Conservation (phyloP, 2,888 invertebrate genomes). For the Drosophila austrosaltans region DNA sequence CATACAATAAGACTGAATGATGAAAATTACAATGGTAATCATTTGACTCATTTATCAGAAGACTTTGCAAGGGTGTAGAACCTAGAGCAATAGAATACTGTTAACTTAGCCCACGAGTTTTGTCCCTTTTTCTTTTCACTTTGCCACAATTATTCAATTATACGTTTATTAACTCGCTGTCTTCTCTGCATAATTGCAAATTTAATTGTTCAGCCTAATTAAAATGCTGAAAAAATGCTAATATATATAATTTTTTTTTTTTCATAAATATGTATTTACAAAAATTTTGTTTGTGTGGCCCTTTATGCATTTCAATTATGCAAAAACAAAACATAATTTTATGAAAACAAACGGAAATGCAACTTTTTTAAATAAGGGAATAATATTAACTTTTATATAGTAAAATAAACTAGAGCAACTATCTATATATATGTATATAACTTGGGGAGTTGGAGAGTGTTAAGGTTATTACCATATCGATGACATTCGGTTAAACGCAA, state of each 20-base stretch:
- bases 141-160: constrained; percentile 42
- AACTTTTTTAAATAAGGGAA: not conserved
- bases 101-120: not conserved
- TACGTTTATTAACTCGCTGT: constrained; percentile 35
- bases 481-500: no score
- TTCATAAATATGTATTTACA: constrained; percentile 15
- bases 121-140: not conserved
- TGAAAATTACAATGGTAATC: no score
- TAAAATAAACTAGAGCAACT: no score
- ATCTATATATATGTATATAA: no score
- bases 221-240: constrained; percentile 37
- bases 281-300: constrained; percentile 27
- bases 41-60: no score
- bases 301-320: constrained; percentile 32
- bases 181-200: constrained; percentile 14
- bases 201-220: constrained; percentile 46
- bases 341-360: constrained; percentile 6
- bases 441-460: no score
- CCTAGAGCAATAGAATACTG: no score
- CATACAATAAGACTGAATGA: no score
- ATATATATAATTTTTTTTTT: not conserved
- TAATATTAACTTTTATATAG: no score
- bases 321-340: constrained; percentile 32
- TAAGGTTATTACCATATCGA: no score
- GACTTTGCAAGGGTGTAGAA: no score